Evolutionary conservation across 2,888 invertebrate genomes (phyloP).

Genomic region (Leptarthrus brevirostris): DNA sequence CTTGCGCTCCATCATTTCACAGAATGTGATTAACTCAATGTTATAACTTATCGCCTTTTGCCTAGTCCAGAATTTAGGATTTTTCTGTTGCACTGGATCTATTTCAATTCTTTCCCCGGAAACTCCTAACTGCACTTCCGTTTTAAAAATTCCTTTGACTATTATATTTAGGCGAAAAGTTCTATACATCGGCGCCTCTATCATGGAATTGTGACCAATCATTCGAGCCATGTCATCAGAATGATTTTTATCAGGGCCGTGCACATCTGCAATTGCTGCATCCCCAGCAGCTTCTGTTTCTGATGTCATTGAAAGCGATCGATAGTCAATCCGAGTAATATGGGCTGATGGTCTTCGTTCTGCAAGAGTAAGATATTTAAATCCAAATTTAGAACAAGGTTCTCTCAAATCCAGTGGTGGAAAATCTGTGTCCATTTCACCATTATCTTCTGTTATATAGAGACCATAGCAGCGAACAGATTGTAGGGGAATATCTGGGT

Average conservation of each 20-base stretch:
- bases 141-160: conserved; percentile 83
- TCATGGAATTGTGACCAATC: conserved; percentile 79
- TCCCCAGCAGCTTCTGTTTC: conserved; percentile 65
- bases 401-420: conserved; percentile 90
- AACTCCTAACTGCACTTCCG: conserved; percentile 86
- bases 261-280: conserved; percentile 65
- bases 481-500: conserved; percentile 73
- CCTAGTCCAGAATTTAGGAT: conserved; percentile 75
- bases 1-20: conserved; percentile 83
- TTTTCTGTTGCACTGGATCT: conserved; percentile 80
- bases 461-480: conserved; percentile 82
- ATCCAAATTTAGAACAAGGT: conserved; percentile 92
- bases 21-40: conserved; percentile 88
- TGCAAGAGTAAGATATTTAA: conserved; percentile 87
- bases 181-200: conserved; percentile 89
- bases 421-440: conserved; percentile 89
- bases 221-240: conserved; percentile 74
- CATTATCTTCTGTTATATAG: conserved; percentile 96
- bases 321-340: conserved; percentile 62
- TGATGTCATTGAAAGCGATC: conserved; percentile 66
- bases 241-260: conserved; percentile 56
- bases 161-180: conserved; percentile 82
- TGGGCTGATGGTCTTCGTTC: conserved; percentile 70
- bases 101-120: conserved; percentile 93
- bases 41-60: conserved; percentile 86